Conservation (phyloP, 2,113 vertebrate species). For the Tautogolabrus adspersus region DNA sequence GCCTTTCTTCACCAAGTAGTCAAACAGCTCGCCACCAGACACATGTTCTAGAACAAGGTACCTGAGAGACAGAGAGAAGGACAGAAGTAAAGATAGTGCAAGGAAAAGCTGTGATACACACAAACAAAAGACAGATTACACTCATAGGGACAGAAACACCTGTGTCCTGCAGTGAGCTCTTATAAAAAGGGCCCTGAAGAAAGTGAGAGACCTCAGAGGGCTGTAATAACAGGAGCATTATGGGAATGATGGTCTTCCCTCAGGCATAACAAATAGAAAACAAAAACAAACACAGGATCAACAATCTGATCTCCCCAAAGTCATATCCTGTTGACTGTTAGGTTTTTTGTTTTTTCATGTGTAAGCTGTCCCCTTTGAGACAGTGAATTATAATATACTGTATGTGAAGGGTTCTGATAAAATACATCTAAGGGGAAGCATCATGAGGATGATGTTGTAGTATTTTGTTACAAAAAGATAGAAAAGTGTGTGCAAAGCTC, state of each 20-base stretch:
- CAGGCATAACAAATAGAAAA: slow-evolving; percentile 33
- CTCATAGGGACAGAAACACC: neutral
- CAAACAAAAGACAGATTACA: neutral
- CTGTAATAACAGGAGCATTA: slow-evolving; percentile 6
- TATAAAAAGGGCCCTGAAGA: neutral
- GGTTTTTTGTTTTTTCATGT: slow-evolving; percentile 22
- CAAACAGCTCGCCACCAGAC: slow-evolving; percentile 97
- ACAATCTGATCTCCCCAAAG: slow-evolving; percentile 18
- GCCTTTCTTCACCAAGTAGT: slow-evolving; percentile 99
- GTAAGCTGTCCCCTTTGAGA: slow-evolving; percentile 12
- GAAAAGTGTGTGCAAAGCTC: neutral
- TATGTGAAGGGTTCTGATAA: slow-evolving; percentile 18
- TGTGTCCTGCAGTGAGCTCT: neutral
- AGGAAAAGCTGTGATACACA: neutral
- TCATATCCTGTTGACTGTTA: slow-evolving; percentile 27
- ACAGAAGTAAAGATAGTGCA: neutral
- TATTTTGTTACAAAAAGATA: slow-evolving; percentile 16
- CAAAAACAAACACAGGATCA: slow-evolving; percentile 8
- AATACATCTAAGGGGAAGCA: slow-evolving; percentile 24
- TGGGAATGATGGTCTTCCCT: neutral
- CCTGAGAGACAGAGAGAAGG: slow-evolving; percentile 76
- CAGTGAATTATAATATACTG: slow-evolving; percentile 15
- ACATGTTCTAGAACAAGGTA: slow-evolving; percentile 99
- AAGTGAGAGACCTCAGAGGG: slow-evolving; percentile 14
- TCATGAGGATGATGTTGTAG: slow-evolving; percentile 21